Percentiles rank a stretch among this genome's conserved stretches.
Evolutionary conservation across 2,888 invertebrate species (phyloP).

Genomic region (Chromoteleia sp.): DNA sequence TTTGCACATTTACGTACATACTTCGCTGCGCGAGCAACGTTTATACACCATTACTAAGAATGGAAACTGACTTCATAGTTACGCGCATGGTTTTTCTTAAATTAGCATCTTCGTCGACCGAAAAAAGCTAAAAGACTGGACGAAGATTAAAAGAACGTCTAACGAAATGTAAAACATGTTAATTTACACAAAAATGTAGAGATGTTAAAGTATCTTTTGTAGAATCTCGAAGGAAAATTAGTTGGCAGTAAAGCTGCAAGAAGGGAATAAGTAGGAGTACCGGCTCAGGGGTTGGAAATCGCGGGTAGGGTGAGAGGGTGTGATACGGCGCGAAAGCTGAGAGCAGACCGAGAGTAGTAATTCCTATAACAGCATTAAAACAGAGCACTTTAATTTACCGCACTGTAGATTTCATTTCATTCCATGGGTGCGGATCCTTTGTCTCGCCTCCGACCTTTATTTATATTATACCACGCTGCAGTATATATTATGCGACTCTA

Average conservation of each 20-base stretch:
- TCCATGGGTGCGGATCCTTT: slow-evolving; percentile 75
- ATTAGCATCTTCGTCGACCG: slow-evolving; percentile 30
- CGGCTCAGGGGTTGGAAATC: slow-evolving; percentile 69
- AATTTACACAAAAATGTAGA: slow-evolving; percentile 68
- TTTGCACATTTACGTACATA: too few species aligned
- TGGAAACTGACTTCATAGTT: background rate
- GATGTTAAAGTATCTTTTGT: slow-evolving; percentile 66
- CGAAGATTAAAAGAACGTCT: slow-evolving; percentile 60
- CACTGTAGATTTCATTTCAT: slow-evolving; percentile 83
- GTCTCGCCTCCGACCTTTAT: slow-evolving; percentile 74
- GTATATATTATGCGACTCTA: slow-evolving; percentile 76
- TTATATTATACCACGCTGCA: slow-evolving; percentile 75
- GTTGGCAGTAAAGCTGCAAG: slow-evolving; percentile 72
- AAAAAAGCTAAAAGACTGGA: slow-evolving; percentile 16
- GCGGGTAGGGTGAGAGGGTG: slow-evolving; percentile 65
- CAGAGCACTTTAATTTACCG: slow-evolving; percentile 83
- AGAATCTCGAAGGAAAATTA: slow-evolving; percentile 74
- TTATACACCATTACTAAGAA: too few species aligned
- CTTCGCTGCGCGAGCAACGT: too few species aligned
- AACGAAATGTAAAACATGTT: slow-evolving; percentile 68
- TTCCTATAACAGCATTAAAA: slow-evolving; percentile 83
- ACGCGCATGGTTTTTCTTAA: slow-evolving; percentile 17
- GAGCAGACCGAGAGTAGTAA: slow-evolving; percentile 79
- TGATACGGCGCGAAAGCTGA: slow-evolving; percentile 74
- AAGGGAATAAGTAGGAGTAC: slow-evolving; percentile 72